phyloP scores from a whole-genome alignment of 2,888 invertebrate species.

The Magallana nippona region DNA sequence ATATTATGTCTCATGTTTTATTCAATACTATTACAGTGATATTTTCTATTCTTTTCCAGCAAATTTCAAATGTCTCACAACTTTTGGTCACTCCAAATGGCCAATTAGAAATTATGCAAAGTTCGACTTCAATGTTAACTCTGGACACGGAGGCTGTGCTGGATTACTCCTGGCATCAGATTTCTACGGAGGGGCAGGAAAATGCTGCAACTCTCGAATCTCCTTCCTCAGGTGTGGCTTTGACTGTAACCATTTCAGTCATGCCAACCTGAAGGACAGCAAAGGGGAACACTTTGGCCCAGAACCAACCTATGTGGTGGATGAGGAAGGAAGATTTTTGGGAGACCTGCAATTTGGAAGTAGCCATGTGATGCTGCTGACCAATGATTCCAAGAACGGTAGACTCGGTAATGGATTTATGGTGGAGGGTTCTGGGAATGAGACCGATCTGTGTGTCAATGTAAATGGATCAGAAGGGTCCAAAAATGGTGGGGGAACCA shows the following conservation, averaged over 20 bases:
- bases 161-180: slow-evolving; percentile 59
- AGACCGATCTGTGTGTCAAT: slow-evolving; percentile 53
- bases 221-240: slow-evolving; percentile 62
- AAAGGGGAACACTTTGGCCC: slow-evolving; percentile 67
- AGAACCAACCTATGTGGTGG: slow-evolving; percentile 51
- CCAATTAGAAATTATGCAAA: slow-evolving; percentile 62
- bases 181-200: slow-evolving; percentile 61
- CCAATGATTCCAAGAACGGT: slow-evolving; percentile 62
- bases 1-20: too few species aligned
- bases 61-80: slow-evolving; percentile 45
- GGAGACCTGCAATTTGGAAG: slow-evolving; percentile 63
- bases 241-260: slow-evolving; percentile 61
- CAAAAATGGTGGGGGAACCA: slow-evolving; percentile 54
- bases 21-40: background rate
- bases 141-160: slow-evolving; percentile 64
- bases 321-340: slow-evolving; percentile 65
- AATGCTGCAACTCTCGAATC: slow-evolving; percentile 62
- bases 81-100: slow-evolving; percentile 58
- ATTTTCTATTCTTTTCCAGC: slow-evolving; percentile 39
- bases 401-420: slow-evolving; percentile 62
- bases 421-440: slow-evolving; percentile 47
- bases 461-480: slow-evolving; percentile 56
- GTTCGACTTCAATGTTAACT: slow-evolving; percentile 60
- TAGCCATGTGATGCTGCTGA: slow-evolving; percentile 63
- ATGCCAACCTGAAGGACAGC: slow-evolving; percentile 49